Conservation (phyloP, 2,888 invertebrate species). For the Empis stercorea region DNA sequence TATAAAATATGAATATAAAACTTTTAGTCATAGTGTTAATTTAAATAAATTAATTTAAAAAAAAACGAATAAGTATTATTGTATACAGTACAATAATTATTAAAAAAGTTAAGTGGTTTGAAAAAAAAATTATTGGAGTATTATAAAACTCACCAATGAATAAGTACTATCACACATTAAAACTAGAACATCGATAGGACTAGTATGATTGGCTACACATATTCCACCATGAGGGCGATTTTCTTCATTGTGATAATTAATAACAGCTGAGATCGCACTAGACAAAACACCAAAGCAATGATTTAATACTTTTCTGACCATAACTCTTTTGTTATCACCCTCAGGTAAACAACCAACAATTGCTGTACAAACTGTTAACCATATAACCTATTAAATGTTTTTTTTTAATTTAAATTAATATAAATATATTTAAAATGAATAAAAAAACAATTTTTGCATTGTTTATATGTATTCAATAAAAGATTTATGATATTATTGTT, state of each 20-base stretch:
- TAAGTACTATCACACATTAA: slow-evolving; percentile 96
- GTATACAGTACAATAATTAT: too few relatives aligned
- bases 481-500: too few relatives aligned
- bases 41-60: too few relatives aligned
- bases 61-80: too few relatives aligned
- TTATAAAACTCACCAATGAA: slow-evolving; percentile 68
- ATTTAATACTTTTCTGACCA: slow-evolving; percentile 69
- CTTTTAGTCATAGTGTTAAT: too few relatives aligned
- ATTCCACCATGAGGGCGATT: slow-evolving; percentile 73
- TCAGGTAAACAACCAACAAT: slow-evolving; percentile 72
- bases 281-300: slow-evolving; percentile 90
- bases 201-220: slow-evolving; percentile 98
- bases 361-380: slow-evolving; percentile 76
- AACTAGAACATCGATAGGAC: slow-evolving; percentile 94
- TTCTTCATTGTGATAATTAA: slow-evolving; percentile 75
- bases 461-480: too few relatives aligned
- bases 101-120: too few relatives aligned
- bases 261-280: slow-evolving; percentile 79
- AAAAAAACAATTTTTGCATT: too few relatives aligned
- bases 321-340: slow-evolving; percentile 59
- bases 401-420: slow-evolving; percentile 10
- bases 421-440: too few relatives aligned
- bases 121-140: too few relatives aligned
- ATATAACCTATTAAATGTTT: slow-evolving; percentile 57
- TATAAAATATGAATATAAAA: too few relatives aligned